Evolutionary conservation across 2,888 invertebrate genomes (phyloP), one percentile per base, ranked within the genome.

Genomic region (Sturmia bella): DNA sequence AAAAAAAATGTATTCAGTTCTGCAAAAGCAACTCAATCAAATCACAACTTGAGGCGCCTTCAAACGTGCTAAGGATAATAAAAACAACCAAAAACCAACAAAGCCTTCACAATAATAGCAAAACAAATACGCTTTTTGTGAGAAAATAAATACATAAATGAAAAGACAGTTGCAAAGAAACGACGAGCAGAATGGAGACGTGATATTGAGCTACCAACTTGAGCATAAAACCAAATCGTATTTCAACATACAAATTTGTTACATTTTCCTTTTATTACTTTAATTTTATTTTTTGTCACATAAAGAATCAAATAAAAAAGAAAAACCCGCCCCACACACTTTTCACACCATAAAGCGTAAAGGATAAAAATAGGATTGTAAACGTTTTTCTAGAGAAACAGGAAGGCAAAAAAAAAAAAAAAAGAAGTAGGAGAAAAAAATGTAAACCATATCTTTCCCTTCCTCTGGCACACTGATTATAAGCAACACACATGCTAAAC

Each of bases 141-240:
- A 15, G 56, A 15, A 24, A 48, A 37, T 59, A 48, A 70, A 48
- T n/a, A n/a, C n/a, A n/a, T 48, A 57, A 70, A 70, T 70, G 59
- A 59, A 70, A 45, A 39, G 37, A 57, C 21, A 39, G 12, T 48
- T 50, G 39, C 39, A 37, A 24, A n/a, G 21, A 43, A 37, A 59
- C 39, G 13, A 59, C 39, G 13, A 37, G 48, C 9, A 45, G 13
- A 37, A 68, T 5, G 39, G 24, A 75, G 68, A 83, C 73, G 74
- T 80, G 61, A 73, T 75, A 84, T 83, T 83, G 73, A 82, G 81
- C 77, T 74, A 78, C 52, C 84, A 84, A 85, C 83, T 85, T 84
- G 69, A 84, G 85, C 84, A 81, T 83, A 83, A 85, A 84, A 59
- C 68, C 72, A 76, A 81, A 73, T 80, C 81, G 81, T 72, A 70